Evolutionary conservation across 2,113 vertebrate genomes (phyloP).

Genomic region (Eonycteris spelaea): DNA sequence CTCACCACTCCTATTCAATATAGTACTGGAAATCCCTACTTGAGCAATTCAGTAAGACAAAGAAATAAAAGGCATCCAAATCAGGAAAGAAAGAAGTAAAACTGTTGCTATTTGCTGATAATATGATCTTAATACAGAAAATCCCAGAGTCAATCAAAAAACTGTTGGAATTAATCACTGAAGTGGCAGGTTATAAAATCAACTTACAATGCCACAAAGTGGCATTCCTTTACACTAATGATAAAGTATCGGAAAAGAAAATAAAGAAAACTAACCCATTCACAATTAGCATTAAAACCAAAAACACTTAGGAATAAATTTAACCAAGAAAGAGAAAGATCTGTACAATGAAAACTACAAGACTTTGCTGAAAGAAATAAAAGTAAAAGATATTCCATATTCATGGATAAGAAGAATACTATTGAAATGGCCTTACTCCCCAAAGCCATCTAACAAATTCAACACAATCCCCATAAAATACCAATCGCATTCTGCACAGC

Average conservation of each 20-base stretch:
- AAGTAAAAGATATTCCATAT: neutral
- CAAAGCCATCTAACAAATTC: neutral
- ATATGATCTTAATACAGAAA: neutral
- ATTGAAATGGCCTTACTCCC: neutral
- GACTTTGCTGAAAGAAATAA: neutral
- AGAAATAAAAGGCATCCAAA: neutral
- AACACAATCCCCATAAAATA: neutral
- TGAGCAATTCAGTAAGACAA: neutral
- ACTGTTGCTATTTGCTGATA: neutral
- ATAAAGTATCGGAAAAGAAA: neutral
- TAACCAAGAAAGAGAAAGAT: neutral
- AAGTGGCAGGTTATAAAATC: neutral
- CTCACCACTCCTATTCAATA: neutral
- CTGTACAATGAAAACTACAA: neutral
- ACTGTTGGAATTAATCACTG: neutral
- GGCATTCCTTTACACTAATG: neutral
- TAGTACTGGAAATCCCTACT: neutral
- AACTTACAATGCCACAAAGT: neutral
- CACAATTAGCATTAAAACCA: neutral
- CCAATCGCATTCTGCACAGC: neutral
- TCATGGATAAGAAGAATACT: neutral
- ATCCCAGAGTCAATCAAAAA: neutral
- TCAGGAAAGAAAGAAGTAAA: neutral
- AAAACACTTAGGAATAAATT: neutral
- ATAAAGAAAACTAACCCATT: neutral